phyloP scores from a whole-genome alignment of 2,113 vertebrate genomes.

The Myrmecophaga tridactyla region DNA sequence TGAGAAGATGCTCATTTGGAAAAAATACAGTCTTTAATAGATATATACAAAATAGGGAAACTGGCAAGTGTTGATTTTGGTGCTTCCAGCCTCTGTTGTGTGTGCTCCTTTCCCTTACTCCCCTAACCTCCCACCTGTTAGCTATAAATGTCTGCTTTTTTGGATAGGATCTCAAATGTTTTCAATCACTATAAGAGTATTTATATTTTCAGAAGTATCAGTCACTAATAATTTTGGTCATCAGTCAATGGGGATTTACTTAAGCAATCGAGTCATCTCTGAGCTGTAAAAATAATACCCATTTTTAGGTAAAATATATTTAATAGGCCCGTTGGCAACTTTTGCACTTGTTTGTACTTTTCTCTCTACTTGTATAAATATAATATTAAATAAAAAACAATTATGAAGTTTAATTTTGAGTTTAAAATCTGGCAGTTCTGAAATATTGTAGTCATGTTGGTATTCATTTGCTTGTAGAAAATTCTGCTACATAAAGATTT shows the following conservation, averaged over 20 bases:
- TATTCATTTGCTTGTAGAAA: constrained; percentile 46
- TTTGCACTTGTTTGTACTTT: constrained; percentile 20
- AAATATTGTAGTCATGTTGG: constrained; percentile 34
- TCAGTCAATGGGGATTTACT: not conserved
- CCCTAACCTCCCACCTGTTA: not conserved
- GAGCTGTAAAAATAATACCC: not conserved
- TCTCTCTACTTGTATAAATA: not conserved
- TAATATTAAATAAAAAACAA: constrained; percentile 60
- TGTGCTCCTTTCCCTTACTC: not conserved
- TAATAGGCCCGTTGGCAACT: not conserved
- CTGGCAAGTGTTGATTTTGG: not conserved
- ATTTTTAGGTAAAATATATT: constrained; percentile 46
- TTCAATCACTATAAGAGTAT: not conserved
- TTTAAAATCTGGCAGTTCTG: constrained; percentile 30
- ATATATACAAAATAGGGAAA: not conserved
- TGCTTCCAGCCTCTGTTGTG: not conserved
- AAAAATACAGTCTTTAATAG: not conserved
- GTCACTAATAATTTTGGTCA: not conserved
- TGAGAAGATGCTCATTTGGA: not conserved
- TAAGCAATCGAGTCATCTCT: not conserved
- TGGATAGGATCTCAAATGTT: not conserved
- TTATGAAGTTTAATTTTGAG: constrained; percentile 51
- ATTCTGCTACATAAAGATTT: constrained; percentile 50
- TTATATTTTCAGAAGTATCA: constrained; percentile 20
- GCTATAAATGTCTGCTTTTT: not conserved